Evolutionary conservation across 2,888 invertebrate species (phyloP).

Genomic region (Gryllus longicercus): DNA sequence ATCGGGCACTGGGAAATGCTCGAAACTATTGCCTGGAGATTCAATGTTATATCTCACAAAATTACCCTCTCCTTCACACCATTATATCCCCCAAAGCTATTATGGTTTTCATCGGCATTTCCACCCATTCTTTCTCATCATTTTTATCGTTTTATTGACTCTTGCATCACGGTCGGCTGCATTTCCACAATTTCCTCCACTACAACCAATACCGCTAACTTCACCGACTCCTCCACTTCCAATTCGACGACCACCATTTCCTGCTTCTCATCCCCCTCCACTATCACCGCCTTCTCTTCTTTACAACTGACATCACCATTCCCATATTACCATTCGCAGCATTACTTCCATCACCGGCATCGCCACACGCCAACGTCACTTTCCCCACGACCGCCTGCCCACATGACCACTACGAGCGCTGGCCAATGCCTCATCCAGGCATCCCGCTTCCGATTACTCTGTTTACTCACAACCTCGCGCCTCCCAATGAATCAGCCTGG

Average conservation of each 20-base stretch:
- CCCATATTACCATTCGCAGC: constrained; percentile 23
- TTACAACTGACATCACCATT: constrained; percentile 33
- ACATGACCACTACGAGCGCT: constrained; percentile 34
- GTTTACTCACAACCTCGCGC: no score
- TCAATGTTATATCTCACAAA: no score
- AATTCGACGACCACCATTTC: constrained; percentile 35
- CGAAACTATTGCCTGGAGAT: no score
- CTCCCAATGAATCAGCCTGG: no score
- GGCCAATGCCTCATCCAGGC: constrained; percentile 36
- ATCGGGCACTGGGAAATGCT: no score
- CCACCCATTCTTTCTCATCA: no score
- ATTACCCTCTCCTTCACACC: no score
- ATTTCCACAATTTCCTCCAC: not conserved
- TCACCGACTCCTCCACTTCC: constrained; percentile 34
- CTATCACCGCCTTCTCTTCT: constrained; percentile 36
- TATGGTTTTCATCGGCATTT: no score
- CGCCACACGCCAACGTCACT: constrained; percentile 35
- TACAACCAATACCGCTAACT: constrained; percentile 33
- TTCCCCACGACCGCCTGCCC: constrained; percentile 33
- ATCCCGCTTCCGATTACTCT: no score
- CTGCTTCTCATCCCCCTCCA: constrained; percentile 34
- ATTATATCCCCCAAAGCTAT: no score
- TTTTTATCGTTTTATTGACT: no score
- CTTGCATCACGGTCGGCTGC: no score
- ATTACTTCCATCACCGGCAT: not conserved